Evolutionary conservation across 2,888 invertebrate genomes (phyloP).

Genomic region (Noctua fimbriata): DNA sequence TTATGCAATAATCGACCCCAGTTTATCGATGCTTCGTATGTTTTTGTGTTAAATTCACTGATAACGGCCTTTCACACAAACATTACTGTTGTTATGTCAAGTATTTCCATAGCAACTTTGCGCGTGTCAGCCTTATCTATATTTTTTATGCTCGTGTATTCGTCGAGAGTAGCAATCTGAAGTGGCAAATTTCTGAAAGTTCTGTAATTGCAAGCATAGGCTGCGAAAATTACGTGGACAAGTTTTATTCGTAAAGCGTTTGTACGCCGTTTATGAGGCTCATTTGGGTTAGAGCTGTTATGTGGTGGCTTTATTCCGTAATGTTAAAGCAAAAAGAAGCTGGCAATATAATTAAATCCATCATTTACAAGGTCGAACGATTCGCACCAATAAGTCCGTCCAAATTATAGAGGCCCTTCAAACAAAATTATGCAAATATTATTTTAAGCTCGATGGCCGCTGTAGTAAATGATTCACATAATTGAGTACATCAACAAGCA

Average conservation of each 20-base stretch:
- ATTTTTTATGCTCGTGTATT: slow-evolving; percentile 26
- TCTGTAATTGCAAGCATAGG: slow-evolving; percentile 8
- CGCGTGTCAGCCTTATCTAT: slow-evolving; percentile 44
- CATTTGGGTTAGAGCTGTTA: slow-evolving; percentile 14
- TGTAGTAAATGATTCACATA: neutral
- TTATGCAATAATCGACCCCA: slow-evolving; percentile 55
- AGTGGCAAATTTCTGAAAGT: neutral
- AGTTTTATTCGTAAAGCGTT: neutral
- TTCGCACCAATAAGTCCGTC: slow-evolving; percentile 14
- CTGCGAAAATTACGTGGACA: neutral
- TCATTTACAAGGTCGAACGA: slow-evolving; percentile 22
- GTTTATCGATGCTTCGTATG: slow-evolving; percentile 54
- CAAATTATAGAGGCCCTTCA: slow-evolving; percentile 14
- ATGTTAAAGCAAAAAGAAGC: neutral
- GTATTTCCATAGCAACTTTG: slow-evolving; percentile 52
- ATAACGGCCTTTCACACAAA: slow-evolving; percentile 44
- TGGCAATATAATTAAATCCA: slow-evolving; percentile 11
- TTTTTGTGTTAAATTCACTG: slow-evolving; percentile 59
- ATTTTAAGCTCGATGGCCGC: neutral
- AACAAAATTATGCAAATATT: slow-evolving; percentile 20
- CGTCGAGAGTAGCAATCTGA: slow-evolving; percentile 23
- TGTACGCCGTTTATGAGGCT: slow-evolving; percentile 1
- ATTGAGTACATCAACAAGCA: slow-evolving; percentile 22
- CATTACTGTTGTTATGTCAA: slow-evolving; percentile 47
- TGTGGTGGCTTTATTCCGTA: neutral